Evolutionary conservation across 2,113 vertebrate species (phyloP), one percentile per base, ranked within the genome.

Genomic region (Rhea pennata): DNA sequence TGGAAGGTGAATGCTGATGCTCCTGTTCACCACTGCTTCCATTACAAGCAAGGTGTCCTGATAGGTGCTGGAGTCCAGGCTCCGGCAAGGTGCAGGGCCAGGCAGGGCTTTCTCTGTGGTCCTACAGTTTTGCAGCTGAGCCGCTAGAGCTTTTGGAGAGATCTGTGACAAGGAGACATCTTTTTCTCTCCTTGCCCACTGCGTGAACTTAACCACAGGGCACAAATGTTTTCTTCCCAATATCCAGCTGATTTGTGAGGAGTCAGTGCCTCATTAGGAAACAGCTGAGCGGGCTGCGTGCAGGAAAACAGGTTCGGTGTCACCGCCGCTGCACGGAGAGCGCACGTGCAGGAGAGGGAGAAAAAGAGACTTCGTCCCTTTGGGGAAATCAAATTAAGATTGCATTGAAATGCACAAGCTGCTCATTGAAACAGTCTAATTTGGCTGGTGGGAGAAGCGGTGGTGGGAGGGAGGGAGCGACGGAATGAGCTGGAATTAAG

Each of bases 281-380:
- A 39, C 2, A 6, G 40, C 56, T 71, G 42, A 71, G 65, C 6
- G 40, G 53, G 40, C 26, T 0, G 0, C 10, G 10, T 0, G 7
- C 59, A 72, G 61, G 24, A 58, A 78, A 93, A 51, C 15, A 59
- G 50, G 31, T 71, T 78, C n/a, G 3, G 40, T 33, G 78, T 71
- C 73, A 33, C 51, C 1, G 1, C 56, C 40, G 39, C 44, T 67
- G 27, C 27, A 73, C 31, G 42, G 48, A 51, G 27, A 5, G 1
- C 1, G 3, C 7, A 6, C 4, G 1, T 36, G 67, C 36, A 12
- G 5, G 39, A 87, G 14, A 73, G 33, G 58, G 16, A 48, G 48
- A 29, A 77, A 84, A 66, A 44, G 33, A 79, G 10, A 39, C 8
- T 72, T 23, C 3, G 1, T 10, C 2, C 11, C 40, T 87, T 69